phyloP scores from a whole-genome alignment of 2,888 invertebrate genomes.

The Keiferia lycopersicella region DNA sequence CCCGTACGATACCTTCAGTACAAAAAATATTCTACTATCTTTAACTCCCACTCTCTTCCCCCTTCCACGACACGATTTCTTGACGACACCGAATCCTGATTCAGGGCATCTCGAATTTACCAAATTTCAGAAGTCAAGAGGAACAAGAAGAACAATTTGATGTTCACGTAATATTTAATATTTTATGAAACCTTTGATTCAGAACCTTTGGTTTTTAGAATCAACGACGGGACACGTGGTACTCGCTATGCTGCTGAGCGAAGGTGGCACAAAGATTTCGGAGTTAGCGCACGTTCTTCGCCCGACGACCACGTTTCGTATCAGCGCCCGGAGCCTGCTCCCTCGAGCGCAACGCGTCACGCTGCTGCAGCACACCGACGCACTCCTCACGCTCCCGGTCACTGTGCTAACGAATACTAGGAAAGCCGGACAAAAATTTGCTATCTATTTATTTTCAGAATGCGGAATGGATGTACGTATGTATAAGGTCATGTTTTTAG shows the following conservation, averaged over 20 bases:
- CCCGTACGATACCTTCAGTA: no score
- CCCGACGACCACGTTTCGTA: slow-evolving; percentile 51
- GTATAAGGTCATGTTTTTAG: slow-evolving; percentile 61
- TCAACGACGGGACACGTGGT: slow-evolving; percentile 64
- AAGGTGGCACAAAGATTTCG: slow-evolving; percentile 64
- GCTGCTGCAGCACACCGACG: slow-evolving; percentile 56
- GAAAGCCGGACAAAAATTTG: slow-evolving; percentile 45
- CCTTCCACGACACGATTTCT: no score
- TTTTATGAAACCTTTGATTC: no score
- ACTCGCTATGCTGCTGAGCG: slow-evolving; percentile 60
- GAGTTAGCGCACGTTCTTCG: slow-evolving; percentile 65
- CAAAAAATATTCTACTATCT: no score
- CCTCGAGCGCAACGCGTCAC: slow-evolving; percentile 55
- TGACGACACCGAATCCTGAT: no score
- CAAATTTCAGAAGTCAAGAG: no score
- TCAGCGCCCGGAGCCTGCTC: slow-evolving; percentile 54
- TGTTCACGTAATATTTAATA: no score
- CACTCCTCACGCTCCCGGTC: slow-evolving; percentile 54
- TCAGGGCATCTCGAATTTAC: no score
- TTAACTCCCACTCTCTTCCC: no score
- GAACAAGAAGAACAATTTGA: no score
- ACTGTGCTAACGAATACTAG: slow-evolving; percentile 51
- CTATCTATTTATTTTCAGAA: slow-evolving; percentile 65
- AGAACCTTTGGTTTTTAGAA: slow-evolving; percentile 44
- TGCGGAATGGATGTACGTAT: slow-evolving; percentile 73